Evolutionary conservation across 2,888 invertebrate species (phyloP).

Genomic region (Catocala fraxini): DNA sequence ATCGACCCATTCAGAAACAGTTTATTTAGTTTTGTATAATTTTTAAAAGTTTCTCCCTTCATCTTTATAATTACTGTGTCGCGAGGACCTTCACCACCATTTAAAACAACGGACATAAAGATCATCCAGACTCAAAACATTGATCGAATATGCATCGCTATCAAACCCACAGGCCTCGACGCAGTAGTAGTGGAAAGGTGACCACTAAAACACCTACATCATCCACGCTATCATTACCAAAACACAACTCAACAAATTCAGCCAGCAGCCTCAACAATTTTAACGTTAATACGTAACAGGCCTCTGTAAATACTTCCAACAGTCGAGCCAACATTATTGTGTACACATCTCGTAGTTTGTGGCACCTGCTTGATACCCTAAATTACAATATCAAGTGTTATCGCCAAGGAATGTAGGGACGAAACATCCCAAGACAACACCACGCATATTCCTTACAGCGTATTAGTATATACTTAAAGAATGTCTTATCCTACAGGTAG

Average conservation of each 20-base stretch:
- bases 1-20: too few relatives aligned
- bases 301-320: conserved; percentile 67
- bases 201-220: too few relatives aligned
- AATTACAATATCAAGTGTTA: conserved; percentile 53
- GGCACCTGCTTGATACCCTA: conserved; percentile 57
- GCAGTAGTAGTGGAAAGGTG: too few relatives aligned
- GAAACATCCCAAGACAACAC: conserved; percentile 47
- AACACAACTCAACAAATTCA: conserved; percentile 37
- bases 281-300: conserved; percentile 59
- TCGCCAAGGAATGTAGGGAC: conserved; percentile 66
- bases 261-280: conserved; percentile 58
- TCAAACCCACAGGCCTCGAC: too few relatives aligned
- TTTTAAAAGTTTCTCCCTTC: too few relatives aligned
- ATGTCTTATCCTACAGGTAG: conserved; percentile 43
- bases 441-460: too few relatives aligned
- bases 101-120: too few relatives aligned
- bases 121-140: too few relatives aligned
- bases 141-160: too few relatives aligned
- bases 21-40: too few relatives aligned
- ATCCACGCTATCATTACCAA: not conserved
- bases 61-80: too few relatives aligned
- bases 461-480: conserved; percentile 24
- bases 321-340: conserved; percentile 64
- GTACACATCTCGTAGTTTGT: conserved; percentile 61
- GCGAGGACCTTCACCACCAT: too few relatives aligned